Conservation (phyloP, 1,140 invertebrate species). For the Drosophila pruinosa region DNA sequence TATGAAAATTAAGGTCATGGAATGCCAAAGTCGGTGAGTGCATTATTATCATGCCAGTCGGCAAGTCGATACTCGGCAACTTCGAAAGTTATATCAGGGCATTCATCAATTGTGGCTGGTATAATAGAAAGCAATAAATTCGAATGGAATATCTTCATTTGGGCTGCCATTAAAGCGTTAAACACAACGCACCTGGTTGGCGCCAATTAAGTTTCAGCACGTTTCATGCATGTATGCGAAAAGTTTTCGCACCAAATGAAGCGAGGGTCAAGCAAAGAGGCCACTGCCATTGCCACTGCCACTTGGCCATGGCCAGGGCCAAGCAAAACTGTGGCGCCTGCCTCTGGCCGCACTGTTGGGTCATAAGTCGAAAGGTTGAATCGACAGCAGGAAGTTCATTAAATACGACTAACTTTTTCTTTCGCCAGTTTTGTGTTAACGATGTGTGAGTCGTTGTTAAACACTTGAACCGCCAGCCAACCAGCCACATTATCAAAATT, state of each 20-base stretch:
- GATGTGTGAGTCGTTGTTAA: conserved; percentile 51
- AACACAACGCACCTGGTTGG: conserved; percentile 10
- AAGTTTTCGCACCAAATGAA: conserved; percentile 61
- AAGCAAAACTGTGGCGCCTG: conserved; percentile 43
- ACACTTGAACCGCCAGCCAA: conserved; percentile 5
- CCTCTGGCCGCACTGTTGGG: conserved; percentile 5
- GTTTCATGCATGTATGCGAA: conserved; percentile 60
- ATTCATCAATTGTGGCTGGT: conserved; percentile 64
- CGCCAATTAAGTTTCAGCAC: conserved; percentile 72
- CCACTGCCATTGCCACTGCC: not conserved
- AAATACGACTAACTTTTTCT: conserved; percentile 43
- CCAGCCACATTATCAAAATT: not conserved
- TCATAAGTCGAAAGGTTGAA: conserved; percentile 52
- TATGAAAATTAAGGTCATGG: not conserved
- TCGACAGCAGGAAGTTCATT: conserved; percentile 72
- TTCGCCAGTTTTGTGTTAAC: conserved; percentile 26
- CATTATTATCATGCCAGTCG: not conserved
- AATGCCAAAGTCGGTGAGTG: not conserved
- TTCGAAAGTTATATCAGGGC: not conserved
- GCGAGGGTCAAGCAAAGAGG: conserved; percentile 45
- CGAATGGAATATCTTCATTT: conserved; percentile 7
- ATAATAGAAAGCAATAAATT: conserved; percentile 65
- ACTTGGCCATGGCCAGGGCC: conserved; percentile 9
- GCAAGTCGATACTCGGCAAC: not conserved
- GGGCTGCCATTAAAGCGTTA: conserved; percentile 39